Conservation (phyloP, 2,113 vertebrate species). For the Paraplagusia blochii region DNA sequence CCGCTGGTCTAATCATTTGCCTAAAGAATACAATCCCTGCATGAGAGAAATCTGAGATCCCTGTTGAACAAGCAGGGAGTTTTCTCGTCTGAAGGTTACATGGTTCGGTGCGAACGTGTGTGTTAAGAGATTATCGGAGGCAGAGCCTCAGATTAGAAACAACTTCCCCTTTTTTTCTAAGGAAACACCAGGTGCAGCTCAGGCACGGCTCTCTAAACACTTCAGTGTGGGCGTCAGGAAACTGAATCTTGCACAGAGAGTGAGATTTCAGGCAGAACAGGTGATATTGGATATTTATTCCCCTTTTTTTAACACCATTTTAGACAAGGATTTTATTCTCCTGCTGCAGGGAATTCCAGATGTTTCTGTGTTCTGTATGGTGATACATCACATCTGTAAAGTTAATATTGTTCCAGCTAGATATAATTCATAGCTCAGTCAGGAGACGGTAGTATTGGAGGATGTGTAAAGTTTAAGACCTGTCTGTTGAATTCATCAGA, state of each 20-base stretch:
- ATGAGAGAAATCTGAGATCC: background rate
- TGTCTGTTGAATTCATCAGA: too few species aligned
- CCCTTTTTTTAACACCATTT: constrained; percentile 8
- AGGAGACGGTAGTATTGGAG: constrained; percentile 14
- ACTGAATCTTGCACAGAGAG: constrained; percentile 10
- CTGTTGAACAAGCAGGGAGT: background rate
- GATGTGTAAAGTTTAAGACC: constrained; percentile 9
- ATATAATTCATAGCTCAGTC: background rate
- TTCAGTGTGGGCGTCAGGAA: constrained; percentile 9
- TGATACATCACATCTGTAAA: constrained; percentile 1
- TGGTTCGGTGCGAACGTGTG: constrained; percentile 1
- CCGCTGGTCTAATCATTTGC: background rate
- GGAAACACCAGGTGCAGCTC: constrained; percentile 31
- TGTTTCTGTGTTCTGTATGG: constrained; percentile 21
- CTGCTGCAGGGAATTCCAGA: constrained; percentile 27
- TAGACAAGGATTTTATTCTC: constrained; percentile 1
- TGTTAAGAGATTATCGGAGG: constrained; percentile 13
- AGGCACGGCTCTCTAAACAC: constrained; percentile 16
- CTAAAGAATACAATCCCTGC: background rate
- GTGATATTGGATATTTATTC: background rate
- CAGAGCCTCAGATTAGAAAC: background rate
- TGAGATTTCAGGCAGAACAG: constrained; percentile 7
- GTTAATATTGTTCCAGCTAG: background rate
- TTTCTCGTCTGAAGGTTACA: constrained; percentile 13
- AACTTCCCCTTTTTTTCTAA: constrained; percentile 26